Base-by-base conservation (phyloP, 2,113 vertebrate genomes). In the Phyllopteryx taeniolatus region DNA sequence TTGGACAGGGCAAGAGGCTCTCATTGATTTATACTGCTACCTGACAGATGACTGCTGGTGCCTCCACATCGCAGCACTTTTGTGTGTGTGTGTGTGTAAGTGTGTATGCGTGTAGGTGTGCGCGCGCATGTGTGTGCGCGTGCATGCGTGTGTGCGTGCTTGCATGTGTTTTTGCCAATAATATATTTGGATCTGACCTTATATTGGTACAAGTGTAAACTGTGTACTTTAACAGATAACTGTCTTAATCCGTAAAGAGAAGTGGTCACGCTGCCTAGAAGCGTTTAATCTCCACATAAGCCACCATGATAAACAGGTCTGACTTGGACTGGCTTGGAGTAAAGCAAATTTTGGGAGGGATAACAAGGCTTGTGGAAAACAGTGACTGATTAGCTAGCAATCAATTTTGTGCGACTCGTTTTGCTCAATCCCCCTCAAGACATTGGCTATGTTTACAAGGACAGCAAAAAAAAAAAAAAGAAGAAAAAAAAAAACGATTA, bases 271-370 rank as follows among this genome's bases (percentile, higher is more conserved):
- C 70, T 79, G 81, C 66, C 68, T 72, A 63, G 69, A 43, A 74
- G 67, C 75, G 75, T 83, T 83, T 72, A 73, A 71, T 77, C 47
- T 79, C 61, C 73, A 82, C 80, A 86, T 91, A 88, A 88, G 74
- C 72, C 83, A 85, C 78, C 60, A 77, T 86, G 88, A 91, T 93
- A 88, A 92, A 91, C 87, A 91, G 87, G 90, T 85, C 90, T 91
- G 77, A 79, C 27, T 27, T 27, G 27, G 72, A 79, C 44, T 43
- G 76, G 73, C 73, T 74, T 70, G 61, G 73, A 70, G 65, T 39
- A 60, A 62, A 75, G 73, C 51, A 79, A 75, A 46, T 75, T 74
- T 71, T 71, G 73, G 82, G 77, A 72, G 54, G 57, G 83, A 81
- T 81, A 86, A 85, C 85, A 79, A 84, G 71, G 71, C 64, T 31